These are phyloP conservation scores for Hozukius guyotensis DNA, from an alignment of 2,797 vertebrate species.

Conservation along the genomic window DNA sequence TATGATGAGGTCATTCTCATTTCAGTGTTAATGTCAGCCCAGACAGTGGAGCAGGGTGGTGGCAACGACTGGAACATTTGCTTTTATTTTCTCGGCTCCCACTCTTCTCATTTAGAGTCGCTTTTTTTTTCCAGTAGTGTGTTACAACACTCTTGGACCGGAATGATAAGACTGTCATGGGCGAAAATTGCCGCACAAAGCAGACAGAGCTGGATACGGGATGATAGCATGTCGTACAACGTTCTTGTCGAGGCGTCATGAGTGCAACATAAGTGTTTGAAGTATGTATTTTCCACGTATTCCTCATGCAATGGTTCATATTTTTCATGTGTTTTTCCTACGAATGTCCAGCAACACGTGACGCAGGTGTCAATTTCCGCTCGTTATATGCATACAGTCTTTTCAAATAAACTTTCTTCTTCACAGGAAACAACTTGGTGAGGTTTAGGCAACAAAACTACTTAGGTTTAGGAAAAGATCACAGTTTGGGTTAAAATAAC, in stretches of 20 bases:
- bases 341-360: too few species aligned
- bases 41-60: slow-evolving; percentile 46
- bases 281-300: neutral
- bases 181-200: slow-evolving; percentile 4
- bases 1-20: slow-evolving; percentile 75
- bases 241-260: neutral
- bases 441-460: too few species aligned
- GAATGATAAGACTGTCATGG: slow-evolving; percentile 22
- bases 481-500: too few species aligned
- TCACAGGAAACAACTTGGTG: too few species aligned
- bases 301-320: too few species aligned
- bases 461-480: too few species aligned
- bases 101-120: slow-evolving; percentile 36
- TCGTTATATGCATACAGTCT: too few species aligned
- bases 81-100: slow-evolving; percentile 51
- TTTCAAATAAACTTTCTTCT: too few species aligned
- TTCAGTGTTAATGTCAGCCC: slow-evolving; percentile 51
- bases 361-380: too few species aligned
- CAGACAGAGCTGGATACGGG: neutral
- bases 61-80: slow-evolving; percentile 42
- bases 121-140: slow-evolving; percentile 21
- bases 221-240: neutral
- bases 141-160: slow-evolving; percentile 25
- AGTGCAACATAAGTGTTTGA: neutral
- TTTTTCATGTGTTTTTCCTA: too few species aligned